Evolutionary conservation across 2,113 vertebrate genomes (phyloP), one percentile per base, ranked within the genome.

Genomic region (Pomatostomus ruficeps): DNA sequence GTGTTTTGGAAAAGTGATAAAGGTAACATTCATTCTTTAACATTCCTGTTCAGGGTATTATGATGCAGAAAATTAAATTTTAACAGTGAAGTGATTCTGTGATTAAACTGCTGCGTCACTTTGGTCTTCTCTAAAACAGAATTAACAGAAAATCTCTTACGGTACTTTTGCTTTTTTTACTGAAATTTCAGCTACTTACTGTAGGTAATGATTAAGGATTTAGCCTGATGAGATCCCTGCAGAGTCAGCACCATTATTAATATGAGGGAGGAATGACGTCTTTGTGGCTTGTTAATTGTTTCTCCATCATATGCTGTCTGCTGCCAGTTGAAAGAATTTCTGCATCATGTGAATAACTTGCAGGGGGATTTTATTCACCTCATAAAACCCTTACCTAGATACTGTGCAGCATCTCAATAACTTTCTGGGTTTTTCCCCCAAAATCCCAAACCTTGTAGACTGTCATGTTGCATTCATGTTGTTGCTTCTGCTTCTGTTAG

Each of bases 1-100:
- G n/a, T 99, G 59, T 98, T 99, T 91, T 99, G 99, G 99, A 99
- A 97, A 95, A 94, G 95, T 73, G 81, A 97, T 65, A 97, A 97
- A 97, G 99, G 99, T 99, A 97, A 97, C 9, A 23, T 58, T 40
- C 65, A 25, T 74, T 75, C 33, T 72, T 81, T 66, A n/a, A 20
- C 35, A 6, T 68, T 80, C 18, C 66, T 84, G 10, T 48, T 88
- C 35, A 48, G 22, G 19, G 33, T 46, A 22, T 68, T 89, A 38
- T 3, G 7, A 48, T 93, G 46, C 55, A 81, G 40, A 67, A 85
- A 76, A 57, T 48, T 16, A 10, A 21, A 28, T 40, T 87, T n/a
- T 62, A 55, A n/a, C 38, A 31, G 42, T 42, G 66, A 81, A 52
- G 19, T 23, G 35, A 23, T 46, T 75, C 11, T 61, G 36, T 57